These are phyloP conservation scores for Vandiemenella viatica DNA, from an alignment of 2,888 invertebrate species.

Conservation along the genomic window DNA sequence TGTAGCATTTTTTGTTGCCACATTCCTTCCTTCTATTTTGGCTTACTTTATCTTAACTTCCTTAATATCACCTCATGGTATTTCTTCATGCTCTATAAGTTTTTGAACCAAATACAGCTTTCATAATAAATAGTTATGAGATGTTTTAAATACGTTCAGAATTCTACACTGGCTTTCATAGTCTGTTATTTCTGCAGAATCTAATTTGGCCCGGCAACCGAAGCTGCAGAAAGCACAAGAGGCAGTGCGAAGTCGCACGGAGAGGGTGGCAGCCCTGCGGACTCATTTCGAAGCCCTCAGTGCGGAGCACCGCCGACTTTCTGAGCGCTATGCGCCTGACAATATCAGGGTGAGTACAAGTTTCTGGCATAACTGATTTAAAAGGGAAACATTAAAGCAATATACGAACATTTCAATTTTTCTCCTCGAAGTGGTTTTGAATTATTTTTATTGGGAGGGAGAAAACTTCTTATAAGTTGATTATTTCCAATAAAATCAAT, in stretches of 20 bases:
- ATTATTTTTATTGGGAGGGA: no score
- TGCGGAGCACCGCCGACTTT: constrained; percentile 51
- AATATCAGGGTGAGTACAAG: constrained; percentile 18
- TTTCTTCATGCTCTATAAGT: no score
- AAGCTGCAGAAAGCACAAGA: constrained; percentile 40
- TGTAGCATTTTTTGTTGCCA: no score
- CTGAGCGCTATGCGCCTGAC: constrained; percentile 25
- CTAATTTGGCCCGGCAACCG: constrained; percentile 50
- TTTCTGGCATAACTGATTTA: background rate
- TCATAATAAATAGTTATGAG: no score
- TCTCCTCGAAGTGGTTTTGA: background rate
- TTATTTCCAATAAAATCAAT: no score
- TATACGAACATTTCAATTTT: constrained; percentile 20
- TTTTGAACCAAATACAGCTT: no score
- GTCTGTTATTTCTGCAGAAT: constrained; percentile 32
- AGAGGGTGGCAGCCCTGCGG: constrained; percentile 52
- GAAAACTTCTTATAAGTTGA: no score
- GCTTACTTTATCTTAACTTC: no score
- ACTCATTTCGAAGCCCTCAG: constrained; percentile 54
- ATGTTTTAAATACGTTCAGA: background rate
- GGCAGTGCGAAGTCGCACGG: constrained; percentile 46
- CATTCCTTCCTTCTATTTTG: no score
- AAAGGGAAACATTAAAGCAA: no score
- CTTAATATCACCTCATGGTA: no score
- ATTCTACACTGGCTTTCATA: background rate